These are phyloP conservation scores for Epinephelus fuscoguttatus DNA, from an alignment of 2,113 vertebrate genomes.

Conservation along the genomic window DNA sequence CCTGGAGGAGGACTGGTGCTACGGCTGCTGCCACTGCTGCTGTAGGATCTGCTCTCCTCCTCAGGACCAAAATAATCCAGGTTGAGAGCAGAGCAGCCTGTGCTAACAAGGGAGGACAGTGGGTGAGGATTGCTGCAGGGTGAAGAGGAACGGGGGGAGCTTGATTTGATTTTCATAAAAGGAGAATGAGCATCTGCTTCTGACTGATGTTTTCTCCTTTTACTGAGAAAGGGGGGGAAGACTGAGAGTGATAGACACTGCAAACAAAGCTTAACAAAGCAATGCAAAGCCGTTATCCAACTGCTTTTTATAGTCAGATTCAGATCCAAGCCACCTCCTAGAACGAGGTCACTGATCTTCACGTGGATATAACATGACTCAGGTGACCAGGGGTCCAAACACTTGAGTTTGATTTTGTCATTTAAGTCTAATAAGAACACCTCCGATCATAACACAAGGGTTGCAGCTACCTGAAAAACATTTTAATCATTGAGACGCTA, in stretches of 20 bases:
- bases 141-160: neutral
- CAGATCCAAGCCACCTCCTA: no score
- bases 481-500: neutral
- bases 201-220: slow-evolving; percentile 11
- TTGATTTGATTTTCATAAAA: slow-evolving; percentile 23
- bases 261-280: neutral
- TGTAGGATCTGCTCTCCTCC: slow-evolving; percentile 88
- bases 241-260: neutral
- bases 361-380: neutral
- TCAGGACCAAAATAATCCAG: slow-evolving; percentile 96
- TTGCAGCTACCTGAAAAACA: neutral
- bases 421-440: neutral
- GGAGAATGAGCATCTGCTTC: slow-evolving; percentile 5
- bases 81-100: slow-evolving; percentile 92
- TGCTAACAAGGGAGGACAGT: slow-evolving; percentile 88
- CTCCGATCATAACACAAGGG: neutral
- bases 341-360: neutral
- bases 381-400: neutral
- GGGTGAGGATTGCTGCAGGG: slow-evolving; percentile 19
- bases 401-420: neutral
- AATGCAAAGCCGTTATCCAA: slow-evolving; percentile 10
- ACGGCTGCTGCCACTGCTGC: slow-evolving; percentile 80
- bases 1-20: slow-evolving; percentile 92
- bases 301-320: neutral
- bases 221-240: neutral